Evolutionary conservation across 2,888 invertebrate genomes (phyloP), one percentile per base, ranked within the genome.

Genomic region (Plagiodera versicolora): DNA sequence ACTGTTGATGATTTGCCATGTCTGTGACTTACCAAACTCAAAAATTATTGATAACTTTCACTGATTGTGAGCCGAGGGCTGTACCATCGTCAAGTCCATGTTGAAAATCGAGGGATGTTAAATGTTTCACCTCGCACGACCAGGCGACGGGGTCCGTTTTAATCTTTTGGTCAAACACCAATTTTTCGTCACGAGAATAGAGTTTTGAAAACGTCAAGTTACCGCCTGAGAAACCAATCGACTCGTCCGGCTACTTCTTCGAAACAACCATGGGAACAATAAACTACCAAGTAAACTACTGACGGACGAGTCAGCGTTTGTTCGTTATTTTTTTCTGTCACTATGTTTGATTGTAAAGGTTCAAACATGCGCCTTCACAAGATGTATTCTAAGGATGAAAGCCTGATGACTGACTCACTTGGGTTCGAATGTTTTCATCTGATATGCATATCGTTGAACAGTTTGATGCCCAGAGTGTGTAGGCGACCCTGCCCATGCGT

Each of bases 31-130:
- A 53, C n/a, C 30, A 39, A 58, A 58, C 44, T 30, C 2, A 17
- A 18, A 19, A 35, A 17, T 54, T 52, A 32, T 55, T 45, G 45
- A 54, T 46, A 56, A 24, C 52, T 61, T 53, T 46, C 18, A 56
- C 35, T 54, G 51, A 55, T 46, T 58, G 54, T 62, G 66, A 66
- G 66, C 66, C 66, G 64, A 64, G 66, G 62, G 66, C 64, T 54
- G 55, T 58, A 56, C 63, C 61, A 54, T 51, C 48, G 55, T 52
- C 32, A 52, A 50, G 39, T 39, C 39, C 39, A 58, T 39, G 45
- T 56, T 39, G 56, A 64, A 53, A 59, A 46, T 49, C 48, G 60
- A 46, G 49, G 14, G 8, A 14, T 14, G 39, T 54, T 20, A 50
- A 52, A 16, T 49, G 1, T 19, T 56, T 24, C 58, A 24, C 24